Percentiles rank a stretch among this genome's conserved stretches.
Conservation (phyloP, 2,888 invertebrate species). For the Physocephala rufipes region DNA sequence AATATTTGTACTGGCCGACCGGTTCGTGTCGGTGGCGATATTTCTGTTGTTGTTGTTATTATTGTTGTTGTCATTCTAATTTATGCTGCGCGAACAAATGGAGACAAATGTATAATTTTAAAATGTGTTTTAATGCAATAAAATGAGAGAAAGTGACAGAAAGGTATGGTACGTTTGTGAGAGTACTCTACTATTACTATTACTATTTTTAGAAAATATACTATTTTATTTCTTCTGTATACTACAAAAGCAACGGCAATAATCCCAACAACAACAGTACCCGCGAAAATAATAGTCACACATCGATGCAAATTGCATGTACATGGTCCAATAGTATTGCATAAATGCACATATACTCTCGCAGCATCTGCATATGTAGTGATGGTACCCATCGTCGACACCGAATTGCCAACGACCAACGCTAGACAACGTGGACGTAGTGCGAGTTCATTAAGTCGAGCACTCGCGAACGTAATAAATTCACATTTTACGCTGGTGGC, state of each 20-base stretch:
- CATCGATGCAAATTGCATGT: neutral
- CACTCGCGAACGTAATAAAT: constrained; percentile 40
- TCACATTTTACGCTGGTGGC: constrained; percentile 40
- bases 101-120: neutral
- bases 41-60: constrained; percentile 45
- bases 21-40: constrained; percentile 46
- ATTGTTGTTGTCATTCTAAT: constrained; percentile 52
- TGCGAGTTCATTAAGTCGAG: constrained; percentile 43
- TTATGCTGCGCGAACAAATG: constrained; percentile 40
- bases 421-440: neutral
- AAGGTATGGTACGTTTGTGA: neutral
- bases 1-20: constrained; percentile 37
- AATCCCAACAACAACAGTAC: neutral
- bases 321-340: neutral
- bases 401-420: neutral
- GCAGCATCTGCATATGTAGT: neutral
- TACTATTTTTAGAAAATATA: neutral
- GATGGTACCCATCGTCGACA: neutral
- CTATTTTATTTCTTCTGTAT: constrained; percentile 12
- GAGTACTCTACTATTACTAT: neutral
- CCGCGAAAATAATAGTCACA: neutral
- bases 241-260: constrained; percentile 14
- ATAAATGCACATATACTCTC: neutral
- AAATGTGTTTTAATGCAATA: neutral
- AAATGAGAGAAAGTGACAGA: neutral